Base-by-base conservation (phyloP, 1,140 invertebrate genomes). In the Glossosoma conforme region DNA sequence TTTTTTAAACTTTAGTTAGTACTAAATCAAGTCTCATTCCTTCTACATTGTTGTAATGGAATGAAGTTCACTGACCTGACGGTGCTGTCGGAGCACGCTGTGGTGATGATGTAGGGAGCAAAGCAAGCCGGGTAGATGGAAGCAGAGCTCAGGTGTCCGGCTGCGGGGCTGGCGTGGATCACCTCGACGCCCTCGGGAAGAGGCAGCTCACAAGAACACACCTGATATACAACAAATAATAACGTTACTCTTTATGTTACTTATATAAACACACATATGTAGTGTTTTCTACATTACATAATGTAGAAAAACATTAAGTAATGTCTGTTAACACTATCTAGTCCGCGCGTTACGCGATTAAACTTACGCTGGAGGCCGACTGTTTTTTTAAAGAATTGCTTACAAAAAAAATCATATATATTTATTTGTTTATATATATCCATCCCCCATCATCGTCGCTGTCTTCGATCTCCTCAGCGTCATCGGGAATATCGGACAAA, bases 121-220 rank as follows among this genome's bases (percentile, higher is more conserved):
- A 95, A 87, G 70, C 95, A 98, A 32, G 94, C 94, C 14, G 96
- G 94, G 74, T 98, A 98, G 62, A 99, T 96, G 24, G 93, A 96
- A 1, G 95, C 93, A n/a, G 94, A 97, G 65, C 93, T 95, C 17
- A 98, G 74, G 72, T 99, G 95, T 1, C 96, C 95, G 3, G 94
- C 95, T 1, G 95, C 91, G 3, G 93, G 91, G 0, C 89, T 83
- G 1, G 93, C 93, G 68, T 93, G 89, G 44, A 94, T 84, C 3
- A 97, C 86, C 66, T 93, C 89, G 10, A 97, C 92, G 21, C 88
- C 91, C 50, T 90, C 84, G 0, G 93, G 93, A 15, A 97, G 67
- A 0, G 88, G 84, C 28, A 97, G 72, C 40, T 86, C 82, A 69
- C 94, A 89, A 9, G 86, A 86, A 65, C 88, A 93, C 13, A 75